These are phyloP conservation scores for Coelopa frigida DNA, from an alignment of 1,140 invertebrate species.

Conservation along the genomic window DNA sequence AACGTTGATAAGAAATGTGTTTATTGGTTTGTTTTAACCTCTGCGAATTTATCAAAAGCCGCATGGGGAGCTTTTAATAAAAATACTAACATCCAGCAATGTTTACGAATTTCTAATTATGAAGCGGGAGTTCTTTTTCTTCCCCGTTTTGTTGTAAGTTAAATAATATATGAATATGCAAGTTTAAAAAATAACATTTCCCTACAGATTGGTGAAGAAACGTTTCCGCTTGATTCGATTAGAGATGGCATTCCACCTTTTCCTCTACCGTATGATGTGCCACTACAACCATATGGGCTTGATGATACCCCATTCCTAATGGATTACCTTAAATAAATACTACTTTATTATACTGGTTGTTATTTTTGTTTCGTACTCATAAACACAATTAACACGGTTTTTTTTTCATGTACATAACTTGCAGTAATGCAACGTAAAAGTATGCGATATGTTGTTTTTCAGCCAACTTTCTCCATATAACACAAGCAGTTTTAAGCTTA, in stretches of 20 bases:
- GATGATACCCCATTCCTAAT: conserved; percentile 56
- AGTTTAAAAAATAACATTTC: background rate
- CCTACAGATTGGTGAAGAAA: conserved; percentile 38
- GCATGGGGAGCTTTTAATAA: conserved; percentile 82
- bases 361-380: too few relatives aligned
- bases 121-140: conserved; percentile 88
- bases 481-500: too few relatives aligned
- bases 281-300: conserved; percentile 56
- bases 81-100: conserved; percentile 49
- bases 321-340: too few relatives aligned
- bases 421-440: too few relatives aligned
- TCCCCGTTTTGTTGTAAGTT: conserved; percentile 72
- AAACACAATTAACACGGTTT: too few relatives aligned
- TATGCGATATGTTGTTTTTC: too few relatives aligned
- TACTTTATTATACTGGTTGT: too few relatives aligned
- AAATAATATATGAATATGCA: background rate
- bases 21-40: conserved; percentile 81
- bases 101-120: conserved; percentile 75
- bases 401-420: too few relatives aligned
- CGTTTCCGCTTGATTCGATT: conserved; percentile 41
- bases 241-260: conserved; percentile 49
- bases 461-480: too few relatives aligned
- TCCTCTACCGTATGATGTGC: conserved; percentile 73
- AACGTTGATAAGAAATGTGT: conserved; percentile 58
- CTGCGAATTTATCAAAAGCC: conserved; percentile 90